These are phyloP conservation scores for Scaptomyza reducta DNA, from an alignment of 2,888 invertebrate genomes.

Conservation along the genomic window DNA sequence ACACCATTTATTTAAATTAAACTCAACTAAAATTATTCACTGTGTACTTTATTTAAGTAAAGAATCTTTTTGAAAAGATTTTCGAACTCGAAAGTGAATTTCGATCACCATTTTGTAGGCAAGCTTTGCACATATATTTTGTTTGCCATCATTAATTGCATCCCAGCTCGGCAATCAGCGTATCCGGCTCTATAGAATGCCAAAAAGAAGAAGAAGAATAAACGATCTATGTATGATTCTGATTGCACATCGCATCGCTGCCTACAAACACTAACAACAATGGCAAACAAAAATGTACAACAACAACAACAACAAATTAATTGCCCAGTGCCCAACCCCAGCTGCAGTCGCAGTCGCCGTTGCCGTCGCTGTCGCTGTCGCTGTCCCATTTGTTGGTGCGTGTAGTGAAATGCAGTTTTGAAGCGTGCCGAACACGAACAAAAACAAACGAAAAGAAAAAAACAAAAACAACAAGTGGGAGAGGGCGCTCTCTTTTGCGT, in stretches of 20 bases:
- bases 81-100: no score
- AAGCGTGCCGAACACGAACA: conserved; percentile 42
- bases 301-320: conserved; percentile 42
- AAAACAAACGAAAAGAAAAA: neutral
- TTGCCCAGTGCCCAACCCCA: conserved; percentile 49
- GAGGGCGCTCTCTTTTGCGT: conserved; percentile 38
- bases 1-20: no score
- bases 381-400: conserved; percentile 19
- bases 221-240: conserved; percentile 34
- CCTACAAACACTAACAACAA: conserved; percentile 35
- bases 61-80: no score
- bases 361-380: conserved; percentile 1
- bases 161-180: conserved; percentile 23
- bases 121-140: conserved; percentile 2
- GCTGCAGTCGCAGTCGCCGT: conserved; percentile 8
- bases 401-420: conserved; percentile 54
- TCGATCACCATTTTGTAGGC: no score
- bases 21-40: no score
- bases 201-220: conserved; percentile 7
- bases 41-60: no score
- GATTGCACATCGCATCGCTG: conserved; percentile 51
- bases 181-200: conserved; percentile 32
- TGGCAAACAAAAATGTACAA: conserved; percentile 12
- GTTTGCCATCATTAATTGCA: conserved; percentile 29
- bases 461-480: conserved; percentile 1